Evolutionary conservation across 2,888 invertebrate genomes (phyloP).

Genomic region (Agriotes lineatus): DNA sequence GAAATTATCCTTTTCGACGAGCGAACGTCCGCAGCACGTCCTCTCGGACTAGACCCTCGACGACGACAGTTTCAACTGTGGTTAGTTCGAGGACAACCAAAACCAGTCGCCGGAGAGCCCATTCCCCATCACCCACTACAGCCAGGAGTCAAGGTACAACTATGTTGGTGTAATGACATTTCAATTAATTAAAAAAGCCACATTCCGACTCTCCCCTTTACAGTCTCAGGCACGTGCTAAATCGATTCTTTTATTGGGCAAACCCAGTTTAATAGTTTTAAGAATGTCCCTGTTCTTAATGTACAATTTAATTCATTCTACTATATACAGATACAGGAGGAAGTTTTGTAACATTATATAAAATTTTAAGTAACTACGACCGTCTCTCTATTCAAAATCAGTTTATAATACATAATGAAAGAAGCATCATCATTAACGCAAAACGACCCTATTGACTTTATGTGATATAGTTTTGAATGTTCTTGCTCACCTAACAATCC

Average conservation of each 20-base stretch:
- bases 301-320: no score
- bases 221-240: not conserved
- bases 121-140: constrained; percentile 13
- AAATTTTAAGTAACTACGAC: no score
- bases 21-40: not conserved
- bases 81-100: constrained; percentile 20
- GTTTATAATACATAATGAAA: no score
- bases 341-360: no score
- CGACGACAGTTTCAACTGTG: not conserved
- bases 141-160: constrained; percentile 6
- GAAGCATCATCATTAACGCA: no score
- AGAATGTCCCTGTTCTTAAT: no score
- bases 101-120: constrained; percentile 16
- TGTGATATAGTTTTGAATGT: no score
- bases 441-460: no score
- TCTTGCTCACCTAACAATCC: no score
- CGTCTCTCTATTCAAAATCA: no score
- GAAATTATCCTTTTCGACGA: not conserved
- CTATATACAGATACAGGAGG: no score
- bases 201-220: not conserved
- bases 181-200: not conserved
- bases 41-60: not conserved
- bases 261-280: no score
- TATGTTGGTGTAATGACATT: not conserved
- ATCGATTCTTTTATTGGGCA: not conserved